Evolutionary conservation across 2,888 invertebrate species (phyloP), one percentile per base, ranked within the genome.

Genomic region (Thera obeliscata): DNA sequence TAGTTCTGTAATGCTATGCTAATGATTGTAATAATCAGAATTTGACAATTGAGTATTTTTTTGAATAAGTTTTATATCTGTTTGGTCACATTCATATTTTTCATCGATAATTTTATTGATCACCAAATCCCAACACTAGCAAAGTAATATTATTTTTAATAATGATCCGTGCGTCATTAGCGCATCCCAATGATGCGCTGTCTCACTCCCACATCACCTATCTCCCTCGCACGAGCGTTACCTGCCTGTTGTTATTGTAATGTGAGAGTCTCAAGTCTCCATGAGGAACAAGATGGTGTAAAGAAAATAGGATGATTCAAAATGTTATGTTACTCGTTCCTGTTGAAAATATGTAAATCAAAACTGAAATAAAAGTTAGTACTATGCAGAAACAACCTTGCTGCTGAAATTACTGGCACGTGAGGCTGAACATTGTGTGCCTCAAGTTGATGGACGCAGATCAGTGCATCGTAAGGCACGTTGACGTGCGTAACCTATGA

Each of bases 141-240:
- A 36, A 67, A 67, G 54, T 73, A 76, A 79, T 76, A 77, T 79
- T 80, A 81, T 77, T 79, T 80, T 66, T 61, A 83, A 81, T 82
- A 83, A 82, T 81, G 77, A 78, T 76, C 76, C 79, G 72, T 81
- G 79, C 85, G 76, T 88, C 88, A 88, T 88, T 88, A 88, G 82
- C 77, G 41, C 58, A n/a, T 55, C 38, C 52, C 61, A 61, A 56
- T 61, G 52, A 38, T 61, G 41, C n/a, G 49, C 70, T 50, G 41
- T 78, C 81, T 76, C 79, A n/a, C 67, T 79, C 76, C 48, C 72
- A 61, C 74, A 52, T 64, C 43, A 41, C 3, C 38, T 46, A 1
- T 78, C 79, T 76, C 75, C 22, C 64, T 76, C 77, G 3, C 74
- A 67, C 77, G 56, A 2, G 52, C 22, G 83, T 78, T 75, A 79